Evolutionary conservation across 2,888 invertebrate species (phyloP).

Genomic region (Phalera bucephala): DNA sequence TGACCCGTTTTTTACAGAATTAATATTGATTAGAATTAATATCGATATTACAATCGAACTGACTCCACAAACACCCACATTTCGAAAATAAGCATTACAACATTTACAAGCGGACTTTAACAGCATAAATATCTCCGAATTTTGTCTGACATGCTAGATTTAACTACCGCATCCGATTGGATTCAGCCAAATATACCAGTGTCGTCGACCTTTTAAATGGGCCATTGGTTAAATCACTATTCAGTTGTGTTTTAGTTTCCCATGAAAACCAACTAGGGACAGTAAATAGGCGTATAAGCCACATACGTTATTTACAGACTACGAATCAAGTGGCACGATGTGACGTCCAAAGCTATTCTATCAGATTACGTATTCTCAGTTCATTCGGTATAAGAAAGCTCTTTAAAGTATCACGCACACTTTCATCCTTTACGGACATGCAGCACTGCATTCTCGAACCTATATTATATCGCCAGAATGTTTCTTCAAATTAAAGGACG

Average conservation of each 20-base stretch:
- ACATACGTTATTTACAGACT: conserved; percentile 11
- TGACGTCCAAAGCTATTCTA: conserved; percentile 4
- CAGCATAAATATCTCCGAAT: conserved; percentile 8
- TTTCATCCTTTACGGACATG: conserved; percentile 15
- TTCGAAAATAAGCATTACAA: no score
- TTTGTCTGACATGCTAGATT: conserved; percentile 21
- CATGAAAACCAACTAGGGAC: conserved; percentile 5
- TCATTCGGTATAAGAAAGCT: conserved; percentile 12
- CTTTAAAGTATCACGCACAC: conserved; percentile 7
- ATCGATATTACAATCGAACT: no score
- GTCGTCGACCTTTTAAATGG: conserved; percentile 27
- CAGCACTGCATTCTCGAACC: no score
- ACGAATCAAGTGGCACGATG: conserved; percentile 4
- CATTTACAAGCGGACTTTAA: conserved; percentile 10
- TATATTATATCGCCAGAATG: conserved; percentile 1
- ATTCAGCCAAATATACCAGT: conserved; percentile 19
- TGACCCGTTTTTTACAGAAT: no score
- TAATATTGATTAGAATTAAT: no score
- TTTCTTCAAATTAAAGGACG: no score
- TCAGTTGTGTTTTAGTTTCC: conserved; percentile 11
- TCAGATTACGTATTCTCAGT: conserved; percentile 9
- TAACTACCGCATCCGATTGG: conserved; percentile 29
- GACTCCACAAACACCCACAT: no score
- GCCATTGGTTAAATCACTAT: conserved; percentile 13
- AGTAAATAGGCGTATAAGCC: conserved; percentile 1